Percentiles rank a stretch among this genome's conserved stretches.
Conservation (phyloP, 1,140 invertebrate genomes). For the Branchinecta lynchi region DNA sequence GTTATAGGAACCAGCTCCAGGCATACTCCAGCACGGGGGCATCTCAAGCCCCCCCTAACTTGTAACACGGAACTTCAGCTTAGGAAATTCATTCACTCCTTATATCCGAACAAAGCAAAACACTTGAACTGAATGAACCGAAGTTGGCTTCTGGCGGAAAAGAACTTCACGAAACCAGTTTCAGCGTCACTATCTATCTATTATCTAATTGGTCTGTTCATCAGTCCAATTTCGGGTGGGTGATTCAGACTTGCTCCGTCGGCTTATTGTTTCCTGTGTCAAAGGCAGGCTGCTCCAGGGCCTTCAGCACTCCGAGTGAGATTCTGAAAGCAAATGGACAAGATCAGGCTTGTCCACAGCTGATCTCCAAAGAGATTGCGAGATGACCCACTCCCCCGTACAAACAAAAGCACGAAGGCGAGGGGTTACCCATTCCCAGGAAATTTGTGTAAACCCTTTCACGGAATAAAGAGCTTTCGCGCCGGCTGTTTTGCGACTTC, state of each 20-base stretch:
- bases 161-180: not conserved
- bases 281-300: no score
- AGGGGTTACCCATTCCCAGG: no score
- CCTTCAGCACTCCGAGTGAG: no score
- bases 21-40: not conserved
- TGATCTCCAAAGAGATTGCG: no score
- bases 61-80: not conserved
- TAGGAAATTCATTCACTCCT: no score
- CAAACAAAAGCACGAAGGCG: no score
- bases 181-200: not conserved
- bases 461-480: no score
- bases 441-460: no score
- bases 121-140: not conserved
- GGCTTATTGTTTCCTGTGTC: not conserved
- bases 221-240: not conserved
- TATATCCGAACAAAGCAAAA: not conserved
- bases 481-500: no score
- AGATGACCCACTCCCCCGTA: no score
- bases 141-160: not conserved
- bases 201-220: not conserved
- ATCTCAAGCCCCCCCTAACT: not conserved
- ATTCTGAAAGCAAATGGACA: no score
- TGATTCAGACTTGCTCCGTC: not conserved
- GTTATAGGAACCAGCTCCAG: not conserved
- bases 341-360: no score